Base-by-base conservation (phyloP, 1,140 invertebrate species). In the Penaeus vannamei region DNA sequence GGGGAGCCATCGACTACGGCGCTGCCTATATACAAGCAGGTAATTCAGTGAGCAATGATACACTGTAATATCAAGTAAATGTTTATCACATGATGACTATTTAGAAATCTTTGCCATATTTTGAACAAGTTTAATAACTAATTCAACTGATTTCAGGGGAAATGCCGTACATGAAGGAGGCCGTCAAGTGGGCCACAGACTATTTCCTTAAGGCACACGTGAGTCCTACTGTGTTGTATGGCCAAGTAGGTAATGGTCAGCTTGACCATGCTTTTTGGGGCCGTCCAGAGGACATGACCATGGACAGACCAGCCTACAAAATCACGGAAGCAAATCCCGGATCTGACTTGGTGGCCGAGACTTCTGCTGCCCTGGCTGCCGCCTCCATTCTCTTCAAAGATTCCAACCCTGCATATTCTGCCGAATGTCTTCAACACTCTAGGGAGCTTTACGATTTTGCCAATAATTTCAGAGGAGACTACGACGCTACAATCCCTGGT, bases 401-500 rank as follows among this genome's bases (percentile, higher is more conserved):
- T 85, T 66, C 90, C 91, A 91, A 93, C 86, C 69, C 92, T 2
- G 79, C 89, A 2, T 93, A 92, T 86, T 77, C 92, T 17, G 87
- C 82, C 1, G 88, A 84, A 17, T 89, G 72, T 22, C 87, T 94
- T 46, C 29, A 62, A 3, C 92, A 93, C 81, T 93, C 93, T 26
- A 92, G 92, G 72, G 85, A 92, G 66, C 90, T 94, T 64, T 94
- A 93, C 86, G 88, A 91, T 1, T 93, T 94, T 88, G 93, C 93
- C 17, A 92, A 93, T 29, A 91, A 90, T n/a, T 91, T 92, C 85
- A 85, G 91, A 60, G 93, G 92, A 5, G 91, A 91, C 19, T 94
- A 94, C 91, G 92, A 91, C 22, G 92, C 92, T 69, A 92, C 92
- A 14, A 92, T 94, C 17, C 84, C 92, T 0, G 91, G 92, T 81